A percentile compares a stretch with the other conserved stretches of the same genome.
Conservation (phyloP, 2,888 invertebrate species). For the Dimorphilus gyrociliatus region DNA sequence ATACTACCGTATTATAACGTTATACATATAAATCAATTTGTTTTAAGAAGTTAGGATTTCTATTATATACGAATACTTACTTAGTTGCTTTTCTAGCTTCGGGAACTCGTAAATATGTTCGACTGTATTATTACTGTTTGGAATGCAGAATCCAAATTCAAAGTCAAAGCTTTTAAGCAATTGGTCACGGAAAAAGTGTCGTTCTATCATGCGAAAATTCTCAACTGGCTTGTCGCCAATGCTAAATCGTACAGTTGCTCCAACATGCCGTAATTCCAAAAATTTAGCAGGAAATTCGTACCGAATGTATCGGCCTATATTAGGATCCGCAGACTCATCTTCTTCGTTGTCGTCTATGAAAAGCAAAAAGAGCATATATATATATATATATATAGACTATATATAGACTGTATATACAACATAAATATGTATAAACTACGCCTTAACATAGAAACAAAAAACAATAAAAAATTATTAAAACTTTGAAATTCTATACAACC, state of each 20-base stretch:
- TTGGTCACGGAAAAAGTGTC: slow-evolving; percentile 83
- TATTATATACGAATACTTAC: slow-evolving; percentile 47
- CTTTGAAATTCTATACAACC: no score
- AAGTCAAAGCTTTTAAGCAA: slow-evolving; percentile 94
- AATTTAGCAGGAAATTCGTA: slow-evolving; percentile 98
- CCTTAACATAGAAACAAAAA: no score
- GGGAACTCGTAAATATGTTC: slow-evolving; percentile 99
- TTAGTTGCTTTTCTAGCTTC: slow-evolving; percentile 60
- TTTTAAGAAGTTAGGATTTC: background rate
- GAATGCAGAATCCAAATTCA: slow-evolving; percentile 98
- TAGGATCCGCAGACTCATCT: slow-evolving; percentile 42
- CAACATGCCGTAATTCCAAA: slow-evolving; percentile 82
- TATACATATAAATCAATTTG: no score
- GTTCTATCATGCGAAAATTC: slow-evolving; percentile 94
- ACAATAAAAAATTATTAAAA: no score
- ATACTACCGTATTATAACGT: background rate
- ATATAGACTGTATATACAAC: no score
- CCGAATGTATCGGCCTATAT: slow-evolving; percentile 88
- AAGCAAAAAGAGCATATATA: no score
- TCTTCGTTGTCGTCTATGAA: no score
- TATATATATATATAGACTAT: no score
- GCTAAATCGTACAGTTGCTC: slow-evolving; percentile 92
- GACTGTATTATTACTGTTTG: slow-evolving; percentile 88
- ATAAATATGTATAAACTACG: no score
- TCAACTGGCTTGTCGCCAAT: slow-evolving; percentile 76